These are phyloP conservation scores for Tipula helvola DNA, from an alignment of 2,888 invertebrate genomes.

Conservation along the genomic window DNA sequence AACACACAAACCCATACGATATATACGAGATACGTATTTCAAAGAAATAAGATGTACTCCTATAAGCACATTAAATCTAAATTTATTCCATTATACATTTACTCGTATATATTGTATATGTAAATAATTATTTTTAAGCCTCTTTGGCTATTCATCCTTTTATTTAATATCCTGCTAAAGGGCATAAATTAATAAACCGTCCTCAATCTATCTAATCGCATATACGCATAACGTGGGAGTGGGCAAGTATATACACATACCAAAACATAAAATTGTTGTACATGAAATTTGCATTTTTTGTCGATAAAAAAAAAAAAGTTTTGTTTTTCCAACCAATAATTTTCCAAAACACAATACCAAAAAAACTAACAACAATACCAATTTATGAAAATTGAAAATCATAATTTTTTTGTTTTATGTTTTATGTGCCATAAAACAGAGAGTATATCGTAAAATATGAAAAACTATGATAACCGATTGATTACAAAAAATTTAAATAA, in stretches of 20 bases:
- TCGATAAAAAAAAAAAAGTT: not conserved
- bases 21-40: not conserved
- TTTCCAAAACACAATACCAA: not conserved
- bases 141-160: not conserved
- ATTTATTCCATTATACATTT: not conserved
- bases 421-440: not conserved
- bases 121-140: not conserved
- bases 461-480: not conserved
- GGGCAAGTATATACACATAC: not conserved
- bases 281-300: not conserved
- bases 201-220: not conserved
- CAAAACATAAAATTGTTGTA: not conserved
- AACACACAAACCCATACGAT: not conserved
- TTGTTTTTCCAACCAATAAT: not conserved
- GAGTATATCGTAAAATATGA: not conserved
- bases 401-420: not conserved
- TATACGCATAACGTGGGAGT: not conserved
- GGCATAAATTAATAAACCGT: not conserved
- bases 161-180: not conserved
- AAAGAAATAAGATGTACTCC: not conserved
- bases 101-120: not conserved
- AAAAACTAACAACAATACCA: not conserved
- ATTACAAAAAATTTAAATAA: not conserved
- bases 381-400: slow-evolving; percentile 4
- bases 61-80: not conserved